Evolutionary conservation across 2,888 invertebrate genomes (phyloP).

Genomic region (Leucoptera coffeella): DNA sequence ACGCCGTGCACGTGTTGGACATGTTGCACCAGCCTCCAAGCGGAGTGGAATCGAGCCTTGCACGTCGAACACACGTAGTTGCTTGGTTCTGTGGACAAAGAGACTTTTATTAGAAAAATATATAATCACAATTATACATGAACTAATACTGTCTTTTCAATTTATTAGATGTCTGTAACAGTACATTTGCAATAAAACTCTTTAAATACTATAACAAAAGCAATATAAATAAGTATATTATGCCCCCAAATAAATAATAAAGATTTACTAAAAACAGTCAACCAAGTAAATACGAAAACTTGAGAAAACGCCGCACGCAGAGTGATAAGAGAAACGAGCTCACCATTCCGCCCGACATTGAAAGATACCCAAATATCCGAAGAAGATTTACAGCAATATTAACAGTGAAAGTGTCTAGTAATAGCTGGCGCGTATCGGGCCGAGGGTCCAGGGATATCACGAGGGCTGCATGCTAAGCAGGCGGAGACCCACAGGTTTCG

Average conservation of each 20-base stretch:
- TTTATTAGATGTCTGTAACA: too few relatives aligned
- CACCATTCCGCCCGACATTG: slow-evolving; percentile 3
- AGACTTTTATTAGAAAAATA: slow-evolving; percentile 12
- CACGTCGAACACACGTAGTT: slow-evolving; percentile 93
- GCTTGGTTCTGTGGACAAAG: slow-evolving; percentile 74
- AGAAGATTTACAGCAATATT: slow-evolving; percentile 46
- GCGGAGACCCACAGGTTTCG: slow-evolving; percentile 25
- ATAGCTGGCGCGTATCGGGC: slow-evolving; percentile 53
- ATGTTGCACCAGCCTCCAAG: slow-evolving; percentile 92
- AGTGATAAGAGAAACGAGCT: too few relatives aligned
- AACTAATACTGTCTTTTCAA: too few relatives aligned
- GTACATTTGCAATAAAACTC: too few relatives aligned
- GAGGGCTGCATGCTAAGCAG: slow-evolving; percentile 39
- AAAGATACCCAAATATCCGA: slow-evolving; percentile 2
- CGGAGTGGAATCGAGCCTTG: slow-evolving; percentile 85
- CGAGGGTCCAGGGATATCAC: slow-evolving; percentile 42
- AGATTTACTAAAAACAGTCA: too few relatives aligned
- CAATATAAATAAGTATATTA: too few relatives aligned
- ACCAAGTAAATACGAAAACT: too few relatives aligned
- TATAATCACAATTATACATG: neutral
- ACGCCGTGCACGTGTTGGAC: slow-evolving; percentile 92
- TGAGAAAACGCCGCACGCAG: too few relatives aligned
- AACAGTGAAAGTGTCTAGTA: slow-evolving; percentile 53
- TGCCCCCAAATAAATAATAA: too few relatives aligned
- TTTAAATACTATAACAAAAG: too few relatives aligned